These are phyloP conservation scores for Lepisosteus oculatus DNA, from an alignment of 2,113 vertebrate genomes.

Conservation along the genomic window DNA sequence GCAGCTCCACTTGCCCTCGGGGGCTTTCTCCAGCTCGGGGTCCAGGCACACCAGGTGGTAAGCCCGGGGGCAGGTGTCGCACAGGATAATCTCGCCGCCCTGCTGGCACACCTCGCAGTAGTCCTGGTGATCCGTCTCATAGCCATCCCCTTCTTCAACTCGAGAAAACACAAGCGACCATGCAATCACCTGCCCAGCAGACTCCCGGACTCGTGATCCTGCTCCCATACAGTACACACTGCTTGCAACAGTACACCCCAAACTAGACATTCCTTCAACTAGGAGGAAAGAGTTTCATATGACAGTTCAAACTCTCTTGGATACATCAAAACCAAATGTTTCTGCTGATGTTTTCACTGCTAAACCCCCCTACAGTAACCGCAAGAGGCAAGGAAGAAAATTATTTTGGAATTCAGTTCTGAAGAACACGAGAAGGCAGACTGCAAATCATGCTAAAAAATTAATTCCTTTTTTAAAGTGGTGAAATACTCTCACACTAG, in stretches of 20 bases:
- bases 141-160: slow-evolving; percentile 93
- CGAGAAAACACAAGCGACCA: slow-evolving; percentile 29
- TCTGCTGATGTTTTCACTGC: too few relatives aligned
- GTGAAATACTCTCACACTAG: too few relatives aligned
- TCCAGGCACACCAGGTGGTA: slow-evolving; percentile 98
- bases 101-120: slow-evolving; percentile 99
- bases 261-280: not conserved
- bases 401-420: too few relatives aligned
- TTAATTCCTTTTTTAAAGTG: too few relatives aligned
- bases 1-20: slow-evolving; percentile 97
- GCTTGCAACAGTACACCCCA: not conserved
- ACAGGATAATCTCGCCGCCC: slow-evolving; percentile 95
- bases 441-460: too few relatives aligned
- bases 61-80: slow-evolving; percentile 91
- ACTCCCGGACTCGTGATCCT: too few relatives aligned
- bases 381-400: too few relatives aligned
- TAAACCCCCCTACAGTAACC: too few relatives aligned
- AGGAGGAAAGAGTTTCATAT: not conserved
- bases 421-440: too few relatives aligned
- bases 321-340: not conserved
- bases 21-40: slow-evolving; percentile 93
- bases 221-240: too few relatives aligned
- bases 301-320: not conserved
- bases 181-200: not conserved
- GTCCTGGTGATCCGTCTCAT: slow-evolving; percentile 97